Base-by-base conservation (phyloP, 2,113 vertebrate genomes). In the Kryptolebias marmoratus region DNA sequence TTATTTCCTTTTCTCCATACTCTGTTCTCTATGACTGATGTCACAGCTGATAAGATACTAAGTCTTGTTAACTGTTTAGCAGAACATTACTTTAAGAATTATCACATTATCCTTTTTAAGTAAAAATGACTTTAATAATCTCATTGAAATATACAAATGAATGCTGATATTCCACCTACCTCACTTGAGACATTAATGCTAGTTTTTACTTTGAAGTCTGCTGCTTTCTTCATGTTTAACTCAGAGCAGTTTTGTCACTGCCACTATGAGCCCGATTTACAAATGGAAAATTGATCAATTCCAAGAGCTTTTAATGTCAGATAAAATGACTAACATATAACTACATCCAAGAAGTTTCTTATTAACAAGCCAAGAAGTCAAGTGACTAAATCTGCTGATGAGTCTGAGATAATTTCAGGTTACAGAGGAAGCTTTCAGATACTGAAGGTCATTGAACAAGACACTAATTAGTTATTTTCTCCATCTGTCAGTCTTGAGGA, bases 401-500 rank as follows among this genome's bases (percentile, higher is more conserved):
- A 39, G 53, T 61, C 28, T 16, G 18, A 53, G 18, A 65, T 27
- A 60, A 44, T 60, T 60, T 13, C 1, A n/a, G 39, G 5, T 5
- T 42, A 42, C 7, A 30, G 13, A 4, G 31, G 48, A 52, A 5
- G 64, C 47, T 64, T 50, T 54, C 7, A 22, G 54, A 65, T 22
- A 32, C 32, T n/a, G 15, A 4, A 27, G 36, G 32, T 50, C 45
- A 39, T 7, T 7, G 55, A 39, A 50, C 31, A 49, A 36, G 56
- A 39, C 18, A 11, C 32, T 28, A 48, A 56, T 44, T 62, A 15
- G n/a, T 65, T 53, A 36, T 65, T 39, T 64, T 47, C 48, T 50
- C 63, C 48, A 50, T 50, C 62, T 62, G 60, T 62, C 42, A 22
- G 22, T 62, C 12, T 53, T 53, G 31, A 42, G 11, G 18, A 65